Evolutionary conservation across 1,140 invertebrate species (phyloP).

Genomic region (Triops longicaudatus): DNA sequence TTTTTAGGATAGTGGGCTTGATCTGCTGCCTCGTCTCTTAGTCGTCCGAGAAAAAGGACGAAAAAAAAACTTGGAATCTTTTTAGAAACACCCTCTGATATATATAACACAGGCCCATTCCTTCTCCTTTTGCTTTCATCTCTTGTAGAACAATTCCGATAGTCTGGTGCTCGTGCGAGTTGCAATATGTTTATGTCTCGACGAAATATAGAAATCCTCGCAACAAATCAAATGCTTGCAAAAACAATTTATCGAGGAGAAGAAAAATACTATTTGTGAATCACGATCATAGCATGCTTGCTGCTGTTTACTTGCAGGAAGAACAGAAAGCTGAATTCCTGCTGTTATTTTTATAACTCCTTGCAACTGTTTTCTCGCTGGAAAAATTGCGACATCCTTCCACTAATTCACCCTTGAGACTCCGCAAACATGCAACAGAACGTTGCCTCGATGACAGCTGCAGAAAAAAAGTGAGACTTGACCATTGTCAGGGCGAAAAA

Average conservation of each 20-base stretch:
- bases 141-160: not conserved
- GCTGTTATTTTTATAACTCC: not conserved
- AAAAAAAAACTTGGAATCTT: not conserved
- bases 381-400: not conserved
- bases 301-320: not conserved
- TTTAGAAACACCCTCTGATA: not conserved
- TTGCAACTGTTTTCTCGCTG: not conserved
- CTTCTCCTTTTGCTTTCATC: not conserved
- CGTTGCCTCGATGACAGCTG: not conserved
- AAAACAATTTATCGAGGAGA: not conserved
- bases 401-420: not conserved
- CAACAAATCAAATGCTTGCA: not conserved
- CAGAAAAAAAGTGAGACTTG: no score
- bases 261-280: not conserved
- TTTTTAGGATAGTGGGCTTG: conserved; percentile 8
- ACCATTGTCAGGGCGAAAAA: no score
- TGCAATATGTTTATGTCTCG: not conserved
- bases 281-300: conserved; percentile 10
- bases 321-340: not conserved
- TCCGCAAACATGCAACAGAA: not conserved
- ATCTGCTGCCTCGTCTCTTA: not conserved
- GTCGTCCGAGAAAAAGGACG: not conserved
- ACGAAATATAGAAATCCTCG: not conserved
- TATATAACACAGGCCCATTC: not conserved
- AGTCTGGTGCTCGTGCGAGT: not conserved